Evolutionary conservation across 2,113 vertebrate genomes (phyloP), one percentile per base, ranked within the genome.

Genomic region (Carassius carassius): DNA sequence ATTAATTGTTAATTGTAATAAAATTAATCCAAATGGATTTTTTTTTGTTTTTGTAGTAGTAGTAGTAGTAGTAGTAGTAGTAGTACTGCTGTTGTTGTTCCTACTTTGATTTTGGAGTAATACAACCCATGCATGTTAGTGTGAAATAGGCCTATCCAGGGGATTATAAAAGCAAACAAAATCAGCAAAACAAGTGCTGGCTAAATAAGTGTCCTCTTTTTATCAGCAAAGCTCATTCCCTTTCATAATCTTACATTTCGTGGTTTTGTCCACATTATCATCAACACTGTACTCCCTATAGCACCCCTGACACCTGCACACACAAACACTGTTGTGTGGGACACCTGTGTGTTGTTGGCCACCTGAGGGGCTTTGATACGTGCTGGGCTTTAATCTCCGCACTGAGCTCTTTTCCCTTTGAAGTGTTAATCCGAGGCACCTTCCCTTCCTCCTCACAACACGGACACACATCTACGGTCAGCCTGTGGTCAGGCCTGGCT

Each of bases 381-480:
- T 67, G 89, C 83, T 91, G 92, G 3, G 93, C 93, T 95, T 95
- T 95, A 95, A 95, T 94, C 94, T 94, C 88, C 17, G 84, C 87
- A 82, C 88, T 89, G 89, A 88, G 90, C 87, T 79, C 81, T 87
- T 79, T 86, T 65, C 85, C 90, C 90, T 95, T 95, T 95, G 94
- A 95, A 94, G 93, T 93, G 93, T 89, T 93, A 93, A 94, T 91
- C 89, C 86, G 85, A 41, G 87, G 88, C 89, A 86, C 90, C 58
- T 81, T 32, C 78, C 19, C 89, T 90, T 84, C 44, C 87, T 78
- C 81, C 73, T 75, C 84, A 83, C 80, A 58, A 76, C 80, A 87
- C 47, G 58, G 49, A 81, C 69, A 88, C 75, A 81, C 76, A 86
- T 32, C 25, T 47, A 69, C 21, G 25, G 82, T 77, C 32, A 75